Evolutionary conservation across 1,140 invertebrate genomes (phyloP).

Genomic region (Ctenoplectra terminalis): DNA sequence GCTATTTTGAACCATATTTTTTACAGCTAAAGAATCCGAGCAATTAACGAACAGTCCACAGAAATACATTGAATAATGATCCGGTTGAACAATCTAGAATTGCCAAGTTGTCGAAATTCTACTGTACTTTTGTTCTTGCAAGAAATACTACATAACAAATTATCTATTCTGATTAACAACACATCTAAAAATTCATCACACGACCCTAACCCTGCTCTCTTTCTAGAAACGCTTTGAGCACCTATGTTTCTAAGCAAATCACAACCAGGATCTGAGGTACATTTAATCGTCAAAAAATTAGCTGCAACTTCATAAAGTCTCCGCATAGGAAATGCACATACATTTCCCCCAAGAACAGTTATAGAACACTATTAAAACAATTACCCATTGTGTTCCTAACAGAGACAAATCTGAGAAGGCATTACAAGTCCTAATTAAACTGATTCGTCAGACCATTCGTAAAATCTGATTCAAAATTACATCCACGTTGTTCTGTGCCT

Average conservation of each 20-base stretch:
- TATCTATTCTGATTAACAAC: not conserved
- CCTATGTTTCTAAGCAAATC: not conserved
- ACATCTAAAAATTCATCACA: not conserved
- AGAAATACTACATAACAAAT: not conserved
- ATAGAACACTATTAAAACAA: not conserved
- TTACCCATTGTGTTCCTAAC: not conserved
- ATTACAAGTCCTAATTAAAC: not conserved
- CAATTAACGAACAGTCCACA: no score
- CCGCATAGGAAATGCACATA: no score
- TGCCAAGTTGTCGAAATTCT: no score
- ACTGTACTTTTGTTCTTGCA: no score
- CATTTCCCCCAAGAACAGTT: not conserved
- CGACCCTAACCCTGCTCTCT: not conserved
- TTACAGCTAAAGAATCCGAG: no score
- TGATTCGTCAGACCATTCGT: not conserved
- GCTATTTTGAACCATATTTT: no score
- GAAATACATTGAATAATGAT: no score
- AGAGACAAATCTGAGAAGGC: not conserved
- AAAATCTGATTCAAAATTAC: constrained; percentile 45
- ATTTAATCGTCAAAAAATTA: not conserved
- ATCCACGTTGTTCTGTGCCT: constrained; percentile 47
- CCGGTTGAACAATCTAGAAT: no score
- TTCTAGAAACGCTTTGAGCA: not conserved
- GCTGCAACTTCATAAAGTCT: not conserved
- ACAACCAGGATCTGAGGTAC: not conserved